Percentiles rank a stretch among this genome's conserved stretches.
Evolutionary conservation across 1,140 invertebrate species (phyloP).

Genomic region (Drosophila aff.): DNA sequence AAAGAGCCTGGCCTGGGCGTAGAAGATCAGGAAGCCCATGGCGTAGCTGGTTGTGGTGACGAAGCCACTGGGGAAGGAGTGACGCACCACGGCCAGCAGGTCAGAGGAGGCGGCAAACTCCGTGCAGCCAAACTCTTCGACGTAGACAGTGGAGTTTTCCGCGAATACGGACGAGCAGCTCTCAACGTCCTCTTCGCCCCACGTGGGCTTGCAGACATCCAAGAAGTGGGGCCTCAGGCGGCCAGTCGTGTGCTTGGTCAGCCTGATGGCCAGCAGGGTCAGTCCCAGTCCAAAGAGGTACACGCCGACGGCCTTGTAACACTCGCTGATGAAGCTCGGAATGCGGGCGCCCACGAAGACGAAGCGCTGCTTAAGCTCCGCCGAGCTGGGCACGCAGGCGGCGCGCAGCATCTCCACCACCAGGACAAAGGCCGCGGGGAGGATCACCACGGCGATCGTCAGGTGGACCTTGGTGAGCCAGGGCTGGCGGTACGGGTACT

Average conservation of each 20-base stretch:
- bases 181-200: conserved; percentile 33
- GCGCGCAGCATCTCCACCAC: conserved; percentile 75
- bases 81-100: conserved; percentile 58
- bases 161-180: conserved; percentile 16
- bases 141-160: conserved; percentile 34
- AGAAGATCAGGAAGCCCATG: conserved; percentile 72
- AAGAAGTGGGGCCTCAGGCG: conserved; percentile 73
- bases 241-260: conserved; percentile 64
- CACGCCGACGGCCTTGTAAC: conserved; percentile 74
- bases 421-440: conserved; percentile 68
- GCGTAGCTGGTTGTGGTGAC: conserved; percentile 64
- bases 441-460: conserved; percentile 63
- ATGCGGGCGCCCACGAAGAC: conserved; percentile 73
- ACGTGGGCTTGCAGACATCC: conserved; percentile 74
- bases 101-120: conserved; percentile 69
- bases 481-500: conserved; percentile 71
- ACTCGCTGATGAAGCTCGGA: conserved; percentile 78
- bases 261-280: conserved; percentile 41
- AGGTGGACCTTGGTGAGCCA: conserved; percentile 72
- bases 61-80: conserved; percentile 77
- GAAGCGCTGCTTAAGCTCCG: conserved; percentile 67
- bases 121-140: conserved; percentile 60
- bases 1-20: conserved; percentile 67
- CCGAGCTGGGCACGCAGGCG: conserved; percentile 52
- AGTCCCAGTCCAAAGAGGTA: conserved; percentile 73